Evolutionary conservation across 2,888 invertebrate species (phyloP).

Genomic region (Sussaba pulchella): DNA sequence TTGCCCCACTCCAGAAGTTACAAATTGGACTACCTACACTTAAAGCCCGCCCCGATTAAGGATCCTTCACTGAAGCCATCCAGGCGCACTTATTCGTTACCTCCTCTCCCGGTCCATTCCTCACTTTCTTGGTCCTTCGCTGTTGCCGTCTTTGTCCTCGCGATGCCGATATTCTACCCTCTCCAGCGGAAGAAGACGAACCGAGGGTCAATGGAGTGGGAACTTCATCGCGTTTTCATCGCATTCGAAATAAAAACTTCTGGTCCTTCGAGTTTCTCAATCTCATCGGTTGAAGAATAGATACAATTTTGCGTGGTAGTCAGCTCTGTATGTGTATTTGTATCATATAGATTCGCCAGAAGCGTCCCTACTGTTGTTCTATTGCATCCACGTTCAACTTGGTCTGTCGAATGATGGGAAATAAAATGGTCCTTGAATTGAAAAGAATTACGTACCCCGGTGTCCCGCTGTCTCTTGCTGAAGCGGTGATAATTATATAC

Average conservation of each 20-base stretch:
- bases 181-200: constrained; percentile 4
- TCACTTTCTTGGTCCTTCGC: constrained; percentile 20
- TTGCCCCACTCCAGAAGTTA: constrained; percentile 67
- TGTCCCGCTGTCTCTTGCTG: background rate
- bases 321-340: background rate
- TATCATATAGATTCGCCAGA: background rate
- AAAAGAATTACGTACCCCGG: constrained; percentile 18
- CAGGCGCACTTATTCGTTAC: constrained; percentile 51
- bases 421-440: constrained; percentile 3
- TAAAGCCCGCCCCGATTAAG: constrained; percentile 72
- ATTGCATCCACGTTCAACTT: background rate
- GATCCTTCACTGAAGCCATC: constrained; percentile 62
- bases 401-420: constrained; percentile 20
- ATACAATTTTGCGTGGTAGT: background rate
- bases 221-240: constrained; percentile 14
- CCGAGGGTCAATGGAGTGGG: background rate
- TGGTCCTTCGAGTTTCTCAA: constrained; percentile 41
- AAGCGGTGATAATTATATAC: constrained; percentile 9
- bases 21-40: constrained; percentile 72
- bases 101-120: constrained; percentile 43
- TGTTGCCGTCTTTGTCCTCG: constrained; percentile 24
- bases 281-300: constrained; percentile 31
- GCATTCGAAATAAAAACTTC: constrained; percentile 43
- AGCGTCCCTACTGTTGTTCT: background rate
- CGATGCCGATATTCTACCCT: constrained; percentile 34